Percentiles rank a stretch among this genome's conserved stretches.
Conservation (phyloP, 2,113 vertebrate species). For the Myodes glareolus region DNA sequence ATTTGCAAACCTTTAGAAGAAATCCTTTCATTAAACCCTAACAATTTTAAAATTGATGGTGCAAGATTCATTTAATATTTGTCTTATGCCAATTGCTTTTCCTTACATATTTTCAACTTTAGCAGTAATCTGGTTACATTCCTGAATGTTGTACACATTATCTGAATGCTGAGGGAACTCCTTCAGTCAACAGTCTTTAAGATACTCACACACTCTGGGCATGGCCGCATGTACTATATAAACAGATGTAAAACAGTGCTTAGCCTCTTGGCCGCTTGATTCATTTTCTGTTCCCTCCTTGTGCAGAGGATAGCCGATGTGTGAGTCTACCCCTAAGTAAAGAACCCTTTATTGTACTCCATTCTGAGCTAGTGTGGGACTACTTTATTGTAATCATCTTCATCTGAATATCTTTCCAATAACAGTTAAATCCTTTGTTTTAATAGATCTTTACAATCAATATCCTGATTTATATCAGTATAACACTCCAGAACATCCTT, state of each 20-base stretch:
- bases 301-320: too few relatives aligned
- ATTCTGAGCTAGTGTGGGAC: too few relatives aligned
- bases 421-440: neutral
- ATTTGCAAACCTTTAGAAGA: neutral
- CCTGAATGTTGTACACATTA: neutral
- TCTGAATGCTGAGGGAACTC: too few relatives aligned
- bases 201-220: too few relatives aligned
- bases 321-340: too few relatives aligned
- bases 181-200: too few relatives aligned
- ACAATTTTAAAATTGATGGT: neutral
- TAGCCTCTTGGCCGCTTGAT: too few relatives aligned
- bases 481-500: neutral
- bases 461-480: neutral
- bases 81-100: neutral
- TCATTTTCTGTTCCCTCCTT: too few relatives aligned
- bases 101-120: neutral
- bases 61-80: neutral
- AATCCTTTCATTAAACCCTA: neutral
- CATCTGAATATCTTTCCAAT: neutral
- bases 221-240: too few relatives aligned
- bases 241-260: too few relatives aligned
- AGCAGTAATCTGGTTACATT: neutral
- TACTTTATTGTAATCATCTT: too few relatives aligned
- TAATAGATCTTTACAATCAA: neutral
- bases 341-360: too few relatives aligned